A percentile compares a stretch with the other conserved stretches of the same genome.
These are phyloP conservation scores for Scolopax rusticola DNA, from an alignment of 2,797 vertebrate species.

Conservation along the genomic window DNA sequence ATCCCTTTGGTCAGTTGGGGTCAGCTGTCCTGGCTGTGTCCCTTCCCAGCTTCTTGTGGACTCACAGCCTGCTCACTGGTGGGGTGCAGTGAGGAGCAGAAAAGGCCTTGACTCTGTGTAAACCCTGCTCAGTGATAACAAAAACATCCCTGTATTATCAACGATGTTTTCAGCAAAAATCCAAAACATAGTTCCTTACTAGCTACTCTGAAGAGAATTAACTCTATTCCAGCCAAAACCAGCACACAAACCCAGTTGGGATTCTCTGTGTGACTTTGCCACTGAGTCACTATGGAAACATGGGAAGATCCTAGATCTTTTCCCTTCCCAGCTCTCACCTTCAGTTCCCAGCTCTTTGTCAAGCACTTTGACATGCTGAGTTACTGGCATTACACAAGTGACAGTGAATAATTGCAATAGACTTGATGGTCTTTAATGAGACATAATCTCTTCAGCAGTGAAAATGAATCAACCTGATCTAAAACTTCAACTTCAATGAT, in stretches of 20 bases:
- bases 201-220: neutral
- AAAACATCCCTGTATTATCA: neutral
- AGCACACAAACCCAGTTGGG: neutral
- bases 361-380: neutral
- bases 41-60: neutral
- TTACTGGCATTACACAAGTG: neutral
- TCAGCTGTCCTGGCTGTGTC: neutral
- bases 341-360: neutral
- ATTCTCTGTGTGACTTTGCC: neutral
- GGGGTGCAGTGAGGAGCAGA: neutral
- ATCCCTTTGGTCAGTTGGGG: accelerated
- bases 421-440: neutral
- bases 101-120: too few relatives aligned
- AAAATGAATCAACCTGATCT: neutral
- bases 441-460: neutral
- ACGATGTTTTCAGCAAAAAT: neutral
- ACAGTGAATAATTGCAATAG: neutral
- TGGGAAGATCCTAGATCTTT: neutral
- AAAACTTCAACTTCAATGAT: neutral
- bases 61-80: accelerated
- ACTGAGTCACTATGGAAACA: neutral
- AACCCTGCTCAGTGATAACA: accelerated
- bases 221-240: neutral
- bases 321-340: neutral
- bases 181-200: accelerated